Conservation (phyloP, 2,113 vertebrate genomes). For the Onychostruthus taczanowskii region DNA sequence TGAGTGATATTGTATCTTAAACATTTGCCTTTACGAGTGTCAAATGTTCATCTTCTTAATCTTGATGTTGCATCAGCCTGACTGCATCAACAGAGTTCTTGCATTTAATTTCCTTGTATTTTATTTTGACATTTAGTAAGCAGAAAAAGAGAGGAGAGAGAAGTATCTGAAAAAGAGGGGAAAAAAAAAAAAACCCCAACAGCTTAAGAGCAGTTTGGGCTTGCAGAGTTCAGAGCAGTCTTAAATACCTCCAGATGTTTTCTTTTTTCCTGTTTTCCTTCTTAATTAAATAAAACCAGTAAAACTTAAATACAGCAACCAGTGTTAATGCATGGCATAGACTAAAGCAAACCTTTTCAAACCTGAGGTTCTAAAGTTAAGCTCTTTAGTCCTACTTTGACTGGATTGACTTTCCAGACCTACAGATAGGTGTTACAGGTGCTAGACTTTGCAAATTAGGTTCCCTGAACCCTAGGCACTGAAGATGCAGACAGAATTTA, state of each 20-base stretch:
- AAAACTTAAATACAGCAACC: constrained; percentile 61
- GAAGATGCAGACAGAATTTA: neutral
- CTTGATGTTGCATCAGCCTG: neutral
- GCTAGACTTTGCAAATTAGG: constrained; percentile 1
- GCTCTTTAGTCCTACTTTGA: constrained; percentile 18
- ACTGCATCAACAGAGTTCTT: neutral
- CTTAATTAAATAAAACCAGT: constrained; percentile 69
- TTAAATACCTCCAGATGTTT: constrained; percentile 66
- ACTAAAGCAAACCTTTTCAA: constrained; percentile 62
- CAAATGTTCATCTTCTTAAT: neutral
- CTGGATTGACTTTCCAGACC: constrained; percentile 33
- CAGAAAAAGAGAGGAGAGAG: neutral
- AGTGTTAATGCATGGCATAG: constrained; percentile 40
- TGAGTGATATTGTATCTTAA: neutral
- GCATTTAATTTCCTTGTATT: neutral
- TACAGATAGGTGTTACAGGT: constrained; percentile 41
- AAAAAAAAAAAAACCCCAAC: neutral
- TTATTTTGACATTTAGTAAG: constrained; percentile 16
- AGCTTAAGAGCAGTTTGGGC: constrained; percentile 3
- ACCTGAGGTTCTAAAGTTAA: constrained; percentile 48
- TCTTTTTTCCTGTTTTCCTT: constrained; percentile 59
- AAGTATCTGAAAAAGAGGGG: neutral
- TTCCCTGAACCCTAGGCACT: neutral
- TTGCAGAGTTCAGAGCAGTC: constrained; percentile 49
- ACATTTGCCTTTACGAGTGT: neutral